Conservation (phyloP, 2,888 invertebrate species). For the Drosophila yooni region DNA sequence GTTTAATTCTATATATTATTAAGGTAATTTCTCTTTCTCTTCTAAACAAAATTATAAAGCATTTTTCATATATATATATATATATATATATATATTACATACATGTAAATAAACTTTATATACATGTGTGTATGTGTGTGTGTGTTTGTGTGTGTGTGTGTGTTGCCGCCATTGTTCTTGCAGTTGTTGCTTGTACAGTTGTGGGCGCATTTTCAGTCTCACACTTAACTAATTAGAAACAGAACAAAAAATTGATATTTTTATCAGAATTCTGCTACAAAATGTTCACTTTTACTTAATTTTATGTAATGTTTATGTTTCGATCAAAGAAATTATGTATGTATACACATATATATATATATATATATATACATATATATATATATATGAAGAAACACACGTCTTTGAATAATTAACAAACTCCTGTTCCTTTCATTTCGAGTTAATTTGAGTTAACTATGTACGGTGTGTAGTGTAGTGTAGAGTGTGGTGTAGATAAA, state of each 20-base stretch:
- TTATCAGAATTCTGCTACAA: constrained; percentile 38
- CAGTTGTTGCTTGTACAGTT: constrained; percentile 37
- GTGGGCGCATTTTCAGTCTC: constrained; percentile 72
- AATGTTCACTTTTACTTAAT: constrained; percentile 29
- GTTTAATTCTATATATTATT: constrained; percentile 65
- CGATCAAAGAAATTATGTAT: constrained; percentile 18
- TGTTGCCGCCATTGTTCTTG: constrained; percentile 28
- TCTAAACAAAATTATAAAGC: constrained; percentile 68
- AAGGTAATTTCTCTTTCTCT: constrained; percentile 62
- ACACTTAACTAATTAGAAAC: constrained; percentile 62
- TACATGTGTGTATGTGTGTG: constrained; percentile 7
- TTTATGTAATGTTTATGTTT: constrained; percentile 36
- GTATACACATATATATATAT: constrained; percentile 3
- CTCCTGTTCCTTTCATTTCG: constrained; percentile 22
- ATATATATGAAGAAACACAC: constrained; percentile 4
- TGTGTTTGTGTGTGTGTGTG: constrained; percentile 29
- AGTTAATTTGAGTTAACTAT: constrained; percentile 22
- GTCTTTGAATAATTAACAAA: constrained; percentile 25
- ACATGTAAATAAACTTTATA: constrained; percentile 1
- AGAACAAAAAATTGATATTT: constrained; percentile 17
- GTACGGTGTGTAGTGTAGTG: constrained; percentile 14
- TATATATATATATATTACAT: constrained; percentile 9
- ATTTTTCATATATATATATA: constrained; percentile 52
- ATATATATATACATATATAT: constrained; percentile 2
- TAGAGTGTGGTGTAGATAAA: constrained; percentile 32